phyloP scores from a whole-genome alignment of 2,113 vertebrate species.

The Rhinichthys klamathensis region DNA sequence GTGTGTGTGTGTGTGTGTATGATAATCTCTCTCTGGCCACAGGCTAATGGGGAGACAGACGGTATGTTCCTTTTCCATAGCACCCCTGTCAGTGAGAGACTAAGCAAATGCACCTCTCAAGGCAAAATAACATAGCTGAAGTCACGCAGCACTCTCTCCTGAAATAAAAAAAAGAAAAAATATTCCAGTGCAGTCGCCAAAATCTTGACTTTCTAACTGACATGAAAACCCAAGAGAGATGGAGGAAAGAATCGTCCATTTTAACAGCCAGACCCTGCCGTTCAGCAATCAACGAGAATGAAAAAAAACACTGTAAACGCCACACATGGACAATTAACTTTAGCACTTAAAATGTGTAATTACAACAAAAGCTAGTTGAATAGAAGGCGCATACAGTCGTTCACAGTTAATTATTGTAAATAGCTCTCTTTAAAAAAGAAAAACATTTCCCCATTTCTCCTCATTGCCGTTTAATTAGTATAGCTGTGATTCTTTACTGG shows the following conservation, averaged over 20 bases:
- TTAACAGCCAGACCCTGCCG: slow-evolving; percentile 24
- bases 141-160: slow-evolving; percentile 37
- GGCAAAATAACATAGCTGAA: slow-evolving; percentile 51
- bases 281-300: slow-evolving; percentile 20
- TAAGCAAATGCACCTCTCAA: slow-evolving; percentile 40
- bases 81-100: slow-evolving; percentile 24
- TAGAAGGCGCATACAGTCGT: slow-evolving; percentile 37
- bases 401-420: slow-evolving; percentile 45
- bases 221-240: neutral
- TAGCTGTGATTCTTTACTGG: neutral
- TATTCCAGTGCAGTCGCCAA: neutral
- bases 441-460: neutral
- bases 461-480: slow-evolving; percentile 1
- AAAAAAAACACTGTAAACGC: slow-evolving; percentile 28
- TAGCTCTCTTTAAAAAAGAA: slow-evolving; percentile 36
- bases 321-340: slow-evolving; percentile 38
- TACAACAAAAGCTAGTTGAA: slow-evolving; percentile 11
- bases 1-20: slow-evolving; percentile 19
- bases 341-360: slow-evolving; percentile 47
- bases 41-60: slow-evolving; percentile 46
- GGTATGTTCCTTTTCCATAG: slow-evolving; percentile 47
- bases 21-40: slow-evolving; percentile 29
- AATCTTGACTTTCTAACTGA: slow-evolving; percentile 27
- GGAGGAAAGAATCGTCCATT: neutral
- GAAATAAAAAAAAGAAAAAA: neutral